Percentiles rank a stretch among this genome's conserved stretches.
These are phyloP conservation scores for Lacerta agilis DNA, from an alignment of 2,797 vertebrate genomes.

Conservation along the genomic window DNA sequence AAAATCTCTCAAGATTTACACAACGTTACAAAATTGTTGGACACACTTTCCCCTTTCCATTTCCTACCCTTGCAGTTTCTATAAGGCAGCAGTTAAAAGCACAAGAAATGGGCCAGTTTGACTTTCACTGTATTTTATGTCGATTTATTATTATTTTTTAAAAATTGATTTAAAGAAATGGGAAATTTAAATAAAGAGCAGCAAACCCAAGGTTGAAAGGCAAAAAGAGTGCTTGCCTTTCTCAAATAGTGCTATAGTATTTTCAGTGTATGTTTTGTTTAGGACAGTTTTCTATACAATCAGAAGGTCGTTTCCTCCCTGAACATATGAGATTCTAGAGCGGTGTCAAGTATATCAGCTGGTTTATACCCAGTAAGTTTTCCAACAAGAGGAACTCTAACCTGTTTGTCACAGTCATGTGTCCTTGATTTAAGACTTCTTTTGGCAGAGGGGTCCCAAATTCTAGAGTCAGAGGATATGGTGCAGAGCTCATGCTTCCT, in stretches of 20 bases:
- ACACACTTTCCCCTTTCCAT: background rate
- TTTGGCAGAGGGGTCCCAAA: constrained; percentile 63
- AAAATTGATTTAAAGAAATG: background rate
- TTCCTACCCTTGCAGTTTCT: background rate
- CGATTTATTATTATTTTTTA: too few relatives aligned
- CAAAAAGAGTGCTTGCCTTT: background rate
- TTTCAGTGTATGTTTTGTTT: background rate
- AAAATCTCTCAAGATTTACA: background rate
- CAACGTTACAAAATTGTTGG: background rate
- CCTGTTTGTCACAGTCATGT: constrained; percentile 45
- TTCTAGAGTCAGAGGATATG: constrained; percentile 47
- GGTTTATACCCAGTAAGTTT: background rate
- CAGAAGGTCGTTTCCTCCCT: background rate
- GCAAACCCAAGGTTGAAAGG: background rate
- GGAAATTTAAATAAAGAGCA: background rate
- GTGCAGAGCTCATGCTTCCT: constrained; percentile 61
- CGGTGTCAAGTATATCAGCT: background rate
- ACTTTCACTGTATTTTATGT: too few relatives aligned
- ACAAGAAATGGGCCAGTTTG: background rate
- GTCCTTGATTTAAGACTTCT: constrained; percentile 65
- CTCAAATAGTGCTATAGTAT: background rate
- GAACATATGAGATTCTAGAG: background rate
- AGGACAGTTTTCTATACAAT: background rate
- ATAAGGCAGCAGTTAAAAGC: background rate
- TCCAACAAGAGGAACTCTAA: constrained; percentile 3